Evolutionary conservation across 2,113 vertebrate species (phyloP), one percentile per base, ranked within the genome.

Genomic region (Albula goreensis): DNA sequence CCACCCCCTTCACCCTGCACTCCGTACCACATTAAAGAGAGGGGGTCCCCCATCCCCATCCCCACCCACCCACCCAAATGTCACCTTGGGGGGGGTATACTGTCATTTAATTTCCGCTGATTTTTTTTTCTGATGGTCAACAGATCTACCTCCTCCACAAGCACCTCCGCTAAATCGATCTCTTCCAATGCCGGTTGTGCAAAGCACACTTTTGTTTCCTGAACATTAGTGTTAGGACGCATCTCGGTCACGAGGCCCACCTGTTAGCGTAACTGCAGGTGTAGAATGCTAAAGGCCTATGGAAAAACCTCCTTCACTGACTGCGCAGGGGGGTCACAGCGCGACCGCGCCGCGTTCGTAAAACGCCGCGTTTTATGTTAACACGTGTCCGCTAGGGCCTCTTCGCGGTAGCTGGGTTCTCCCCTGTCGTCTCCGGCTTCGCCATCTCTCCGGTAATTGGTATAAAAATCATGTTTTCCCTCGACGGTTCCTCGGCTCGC

Each of bases 1-100:
- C 84, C 70, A 6, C 4, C 1, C 56, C 9, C 41, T 41, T 41
- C 31, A 41, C 31, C 31, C 31, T 41, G 31, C 31, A 41, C 31
- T 41, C 31, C 31, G 31, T 41, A 41, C 31, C 31, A 41, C 31
- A 41, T 41, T 41, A 41, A 41, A 41, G 31, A 41, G 31, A 51
- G 1, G 41, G 49, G 86, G 81, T 78, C 74, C 57, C 48, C 41
- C 31, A 10, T 41, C n/a, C 50, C 48, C 53, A 22, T n/a, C n/a
- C 78, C 70, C 22, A 13, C 11, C 4, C n/a, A 3, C 81, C 17
- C 81, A 8, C 19, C 57, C 22, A 82, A 25, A 25, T 79, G 88
- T 91, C 85, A 92, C 90, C 88, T 91, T 91, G 89, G 87, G 85
- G 86, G 60, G 60, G 60, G 2, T 22, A 86, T 78, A 56, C 85